Evolutionary conservation across 1,140 invertebrate species (phyloP).

Genomic region (Samia ricini): DNA sequence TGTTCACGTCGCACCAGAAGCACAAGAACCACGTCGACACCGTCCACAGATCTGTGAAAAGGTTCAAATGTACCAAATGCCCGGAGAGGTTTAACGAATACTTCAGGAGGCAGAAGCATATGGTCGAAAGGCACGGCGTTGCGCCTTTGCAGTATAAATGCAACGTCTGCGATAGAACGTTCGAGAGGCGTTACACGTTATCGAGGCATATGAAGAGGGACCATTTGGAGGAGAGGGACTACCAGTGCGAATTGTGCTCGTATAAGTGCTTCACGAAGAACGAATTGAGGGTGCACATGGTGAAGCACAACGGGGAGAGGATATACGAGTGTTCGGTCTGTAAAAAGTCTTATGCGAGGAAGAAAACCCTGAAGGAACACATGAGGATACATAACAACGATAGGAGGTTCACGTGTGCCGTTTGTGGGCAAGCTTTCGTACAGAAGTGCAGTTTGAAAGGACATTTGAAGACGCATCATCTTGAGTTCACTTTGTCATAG

Average conservation of each 20-base stretch:
- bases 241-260: conserved; percentile 59
- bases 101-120: conserved; percentile 40
- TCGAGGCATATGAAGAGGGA: conserved; percentile 50
- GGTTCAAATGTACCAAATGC: conserved; percentile 51
- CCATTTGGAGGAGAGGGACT: conserved; percentile 53
- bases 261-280: conserved; percentile 52
- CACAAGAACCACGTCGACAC: conserved; percentile 59
- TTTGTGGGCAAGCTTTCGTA: conserved; percentile 39
- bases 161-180: conserved; percentile 56
- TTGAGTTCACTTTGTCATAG: conserved; percentile 14
- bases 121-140: conserved; percentile 47
- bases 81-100: conserved; percentile 43
- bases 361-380: conserved; percentile 83
- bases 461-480: conserved; percentile 30
- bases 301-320: conserved; percentile 75
- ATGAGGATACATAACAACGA: conserved; percentile 78
- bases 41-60: conserved; percentile 54
- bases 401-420: conserved; percentile 31
- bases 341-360: conserved; percentile 56
- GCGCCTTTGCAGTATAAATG: conserved; percentile 45
- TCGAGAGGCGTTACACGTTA: conserved; percentile 39
- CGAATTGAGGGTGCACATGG: conserved; percentile 69
- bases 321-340: conserved; percentile 78
- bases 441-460: conserved; percentile 41
- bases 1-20: conserved; percentile 53